Evolutionary conservation across 1,140 invertebrate species (phyloP).

Genomic region (Dufourea novaeangliae): DNA sequence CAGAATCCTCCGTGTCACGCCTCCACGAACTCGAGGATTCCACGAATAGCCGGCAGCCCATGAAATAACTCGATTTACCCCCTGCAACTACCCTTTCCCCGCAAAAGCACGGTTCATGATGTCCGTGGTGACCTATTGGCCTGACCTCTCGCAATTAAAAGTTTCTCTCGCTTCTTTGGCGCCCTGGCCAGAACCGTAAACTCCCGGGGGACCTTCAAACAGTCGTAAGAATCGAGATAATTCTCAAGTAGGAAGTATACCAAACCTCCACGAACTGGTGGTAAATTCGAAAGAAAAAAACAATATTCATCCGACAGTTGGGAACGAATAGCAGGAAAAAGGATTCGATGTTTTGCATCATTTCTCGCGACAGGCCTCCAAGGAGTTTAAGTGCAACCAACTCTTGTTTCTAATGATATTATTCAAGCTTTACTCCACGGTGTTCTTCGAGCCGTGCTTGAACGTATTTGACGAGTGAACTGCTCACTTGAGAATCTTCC

Average conservation of each 20-base stretch:
- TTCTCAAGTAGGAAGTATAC: conserved; percentile 11
- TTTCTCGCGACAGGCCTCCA: not conserved
- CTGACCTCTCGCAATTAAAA: not conserved
- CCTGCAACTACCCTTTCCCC: not conserved
- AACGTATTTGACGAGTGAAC: not conserved
- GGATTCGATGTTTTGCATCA: too few species aligned
- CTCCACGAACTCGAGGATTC: too few species aligned
- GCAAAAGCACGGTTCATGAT: not conserved
- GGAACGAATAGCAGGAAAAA: too few species aligned
- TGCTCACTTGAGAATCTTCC: not conserved
- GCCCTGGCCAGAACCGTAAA: not conserved
- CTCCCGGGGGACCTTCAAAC: too few species aligned
- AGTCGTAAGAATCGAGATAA: not conserved
- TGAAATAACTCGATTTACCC: too few species aligned
- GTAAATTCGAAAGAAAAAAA: too few species aligned
- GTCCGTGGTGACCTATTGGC: not conserved
- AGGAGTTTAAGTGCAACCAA: conserved; percentile 20
- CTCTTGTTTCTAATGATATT: conserved; percentile 35
- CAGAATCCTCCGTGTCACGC: too few species aligned
- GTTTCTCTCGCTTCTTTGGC: not conserved
- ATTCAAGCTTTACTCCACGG: conserved; percentile 27
- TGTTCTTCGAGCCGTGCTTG: conserved; percentile 17
- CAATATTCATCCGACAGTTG: too few species aligned
- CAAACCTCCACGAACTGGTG: too few species aligned
- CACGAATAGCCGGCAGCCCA: too few species aligned